Evolutionary conservation across 2,113 vertebrate genomes (phyloP), one percentile per base, ranked within the genome.

Genomic region (Thamnophis sirtalis): DNA sequence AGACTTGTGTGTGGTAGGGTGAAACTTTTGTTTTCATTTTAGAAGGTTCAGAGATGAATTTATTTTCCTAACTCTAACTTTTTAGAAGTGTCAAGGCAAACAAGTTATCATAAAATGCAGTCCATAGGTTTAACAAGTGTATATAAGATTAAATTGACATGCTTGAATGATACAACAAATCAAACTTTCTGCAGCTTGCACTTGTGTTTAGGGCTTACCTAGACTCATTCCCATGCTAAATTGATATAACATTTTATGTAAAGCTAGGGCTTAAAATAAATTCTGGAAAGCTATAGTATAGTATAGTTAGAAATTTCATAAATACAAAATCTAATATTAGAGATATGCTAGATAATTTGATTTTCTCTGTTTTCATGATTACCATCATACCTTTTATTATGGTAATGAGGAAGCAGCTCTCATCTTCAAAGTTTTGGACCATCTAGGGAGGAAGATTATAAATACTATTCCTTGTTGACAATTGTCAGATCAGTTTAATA

Each of bases 401-500:
- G 97, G 98, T 98, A 97, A 99, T 98, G 96, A 99, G 96, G 98
- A 99, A 99, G 96, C 98, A 99, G 96, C 98, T 99, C 97, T 99
- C 99, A 94, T 99, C 99, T 92, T 98, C 97, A 96, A 99, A 98
- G 96, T 99, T 99, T 94, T 99, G 99, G 98, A 99, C 98, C 99
- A 99, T 98, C 99, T 99, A 93, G 56, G 63, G 94, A 53, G 89
- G 93, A 90, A 94, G 95, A 96, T 38, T 80, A 49, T 9, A 53
- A 87, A n/a, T 33, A 24, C 19, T 49, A 22, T 60, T 48, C 93
- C 15, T 86, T 93, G 53, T 5, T 15, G 48, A 60, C 55, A 60
- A 33, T 5, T 38, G 22, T 49, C 85, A 3, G 48, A 43, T 19
- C 51, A 92, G 4, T 10, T 33, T 53, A 53, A 88, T 56, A 7